Conservation (phyloP, 92 coral and sea anemone species). For the Siderastrea siderea region DNA sequence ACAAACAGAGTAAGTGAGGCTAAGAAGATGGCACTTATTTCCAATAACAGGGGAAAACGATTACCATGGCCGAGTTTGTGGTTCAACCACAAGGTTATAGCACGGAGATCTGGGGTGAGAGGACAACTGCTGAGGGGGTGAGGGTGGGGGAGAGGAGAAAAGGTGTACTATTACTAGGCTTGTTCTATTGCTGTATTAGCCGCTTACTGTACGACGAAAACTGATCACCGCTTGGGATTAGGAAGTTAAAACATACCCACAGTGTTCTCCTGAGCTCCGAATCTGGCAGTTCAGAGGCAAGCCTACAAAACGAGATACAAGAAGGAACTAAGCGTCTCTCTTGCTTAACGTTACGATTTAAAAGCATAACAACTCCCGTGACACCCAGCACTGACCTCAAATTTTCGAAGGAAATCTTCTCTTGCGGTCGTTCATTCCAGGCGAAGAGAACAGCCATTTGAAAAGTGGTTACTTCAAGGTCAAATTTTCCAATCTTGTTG, state of each 20-base stretch:
- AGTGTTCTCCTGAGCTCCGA: conserved; percentile 91
- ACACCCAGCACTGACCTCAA: conserved; percentile 68
- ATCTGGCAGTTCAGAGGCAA: conserved; percentile 97
- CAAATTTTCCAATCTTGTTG: conserved; percentile 91
- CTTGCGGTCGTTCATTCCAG: conserved; percentile 94
- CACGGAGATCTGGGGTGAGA: no score
- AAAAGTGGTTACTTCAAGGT: conserved; percentile 95
- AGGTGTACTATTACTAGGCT: not conserved
- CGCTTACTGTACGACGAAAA: not conserved
- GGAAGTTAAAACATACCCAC: conserved; percentile 75
- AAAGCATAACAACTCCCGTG: not conserved
- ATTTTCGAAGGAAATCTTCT: conserved; percentile 90
- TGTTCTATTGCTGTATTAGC: not conserved
- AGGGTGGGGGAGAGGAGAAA: not conserved
- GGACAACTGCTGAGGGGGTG: no score
- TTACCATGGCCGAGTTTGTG: no score
- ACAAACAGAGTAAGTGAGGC: no score
- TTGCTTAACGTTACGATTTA: not conserved
- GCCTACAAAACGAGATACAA: conserved; percentile 48
- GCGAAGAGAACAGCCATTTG: conserved; percentile 98
- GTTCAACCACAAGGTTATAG: no score
- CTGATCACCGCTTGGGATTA: no score
- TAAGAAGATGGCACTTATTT: no score
- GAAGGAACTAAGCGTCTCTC: not conserved
- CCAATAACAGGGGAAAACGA: no score